Base-by-base conservation (phyloP, 2,797 vertebrate genomes). In the Chromis chromis region DNA sequence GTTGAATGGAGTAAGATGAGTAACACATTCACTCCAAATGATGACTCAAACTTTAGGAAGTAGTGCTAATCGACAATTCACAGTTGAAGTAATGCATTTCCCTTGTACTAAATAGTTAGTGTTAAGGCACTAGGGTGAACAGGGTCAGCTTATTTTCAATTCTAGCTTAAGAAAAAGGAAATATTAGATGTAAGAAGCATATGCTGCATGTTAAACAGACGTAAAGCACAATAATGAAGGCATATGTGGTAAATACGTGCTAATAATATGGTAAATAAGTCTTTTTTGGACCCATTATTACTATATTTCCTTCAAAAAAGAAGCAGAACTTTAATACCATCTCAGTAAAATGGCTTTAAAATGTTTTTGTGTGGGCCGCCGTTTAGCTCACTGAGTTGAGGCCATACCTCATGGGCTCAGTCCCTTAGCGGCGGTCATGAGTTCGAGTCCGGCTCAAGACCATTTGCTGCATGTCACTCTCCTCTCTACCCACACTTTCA, bases 41-140 rank as follows among this genome's bases (percentile, higher is more conserved):
- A 68, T 89, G 90, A 92, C 74, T 93, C 85, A 87, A 1, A 62
- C 64, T 31, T 40, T 36, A 84, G 88, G 88, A 89, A 88, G 78
- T 40, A 13, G 44, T 10, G 53, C 16, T 71, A 61, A 86, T 82
- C 79, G 72, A 60, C 67, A 31, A 17, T 14, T 6, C 42, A 14
- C 11, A 24, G 44, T 72, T 44, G n/a, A 67, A 4, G 13, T 31
- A 54, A 55, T 75, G 48, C 46, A 21, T 77, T 74, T 81, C 55
- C 33, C 16, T 36, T 54, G 40, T 70, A 0, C 33, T 55, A 24
- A 59, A 49, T 65, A 33, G 21, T 31, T 31, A 31, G 31, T 31
- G 31, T 31, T 31, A 70, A 64, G 50, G 72, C 40, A 67, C n/a
- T 22, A 22, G 4, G 2, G 25, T 1, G 7, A 31, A 31, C 50